phyloP scores from a whole-genome alignment of 2,888 invertebrate genomes.

The Xylota sylvarum region DNA sequence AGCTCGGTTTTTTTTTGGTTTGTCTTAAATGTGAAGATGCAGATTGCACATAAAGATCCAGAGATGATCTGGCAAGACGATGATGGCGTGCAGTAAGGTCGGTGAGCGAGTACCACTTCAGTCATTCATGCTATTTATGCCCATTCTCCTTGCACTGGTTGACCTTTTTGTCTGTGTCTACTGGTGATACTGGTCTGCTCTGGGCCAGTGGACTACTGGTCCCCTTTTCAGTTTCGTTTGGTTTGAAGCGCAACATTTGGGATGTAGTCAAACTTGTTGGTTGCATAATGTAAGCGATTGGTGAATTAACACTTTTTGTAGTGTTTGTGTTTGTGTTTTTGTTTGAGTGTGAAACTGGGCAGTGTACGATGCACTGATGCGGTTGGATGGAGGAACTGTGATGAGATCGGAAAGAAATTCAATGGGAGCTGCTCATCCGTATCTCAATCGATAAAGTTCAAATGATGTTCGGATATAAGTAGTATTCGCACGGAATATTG shows the following conservation, averaged over 20 bases:
- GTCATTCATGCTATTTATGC: conserved; percentile 62
- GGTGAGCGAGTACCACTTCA: conserved; percentile 20
- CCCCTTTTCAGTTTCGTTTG: conserved; percentile 52
- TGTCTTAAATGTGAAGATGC: conserved; percentile 43
- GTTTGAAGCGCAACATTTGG: conserved; percentile 60
- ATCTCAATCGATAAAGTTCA: conserved; percentile 67
- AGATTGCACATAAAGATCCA: conserved; percentile 56
- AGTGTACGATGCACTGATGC: conserved; percentile 10
- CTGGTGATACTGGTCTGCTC: conserved; percentile 64
- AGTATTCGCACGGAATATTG: conserved; percentile 16
- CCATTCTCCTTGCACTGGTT: conserved; percentile 74
- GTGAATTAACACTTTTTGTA: conserved; percentile 55
- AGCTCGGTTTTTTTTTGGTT: conserved; percentile 9
- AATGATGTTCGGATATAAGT: conserved; percentile 40
- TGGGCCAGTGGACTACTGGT: conserved; percentile 74
- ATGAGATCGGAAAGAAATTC: conserved; percentile 56
- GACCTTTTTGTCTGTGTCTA: conserved; percentile 72
- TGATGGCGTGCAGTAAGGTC: conserved; percentile 34
- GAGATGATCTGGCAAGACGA: conserved; percentile 43
- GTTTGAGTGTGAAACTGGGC: conserved; percentile 20
- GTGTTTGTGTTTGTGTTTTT: conserved; percentile 17
- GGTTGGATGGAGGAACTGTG: conserved; percentile 36
- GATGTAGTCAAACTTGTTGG: conserved; percentile 75
- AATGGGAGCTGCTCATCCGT: conserved; percentile 55
- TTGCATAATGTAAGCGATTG: conserved; percentile 68